These are phyloP conservation scores for Agrotis ipsilon DNA, from an alignment of 2,888 invertebrate genomes.

Conservation along the genomic window DNA sequence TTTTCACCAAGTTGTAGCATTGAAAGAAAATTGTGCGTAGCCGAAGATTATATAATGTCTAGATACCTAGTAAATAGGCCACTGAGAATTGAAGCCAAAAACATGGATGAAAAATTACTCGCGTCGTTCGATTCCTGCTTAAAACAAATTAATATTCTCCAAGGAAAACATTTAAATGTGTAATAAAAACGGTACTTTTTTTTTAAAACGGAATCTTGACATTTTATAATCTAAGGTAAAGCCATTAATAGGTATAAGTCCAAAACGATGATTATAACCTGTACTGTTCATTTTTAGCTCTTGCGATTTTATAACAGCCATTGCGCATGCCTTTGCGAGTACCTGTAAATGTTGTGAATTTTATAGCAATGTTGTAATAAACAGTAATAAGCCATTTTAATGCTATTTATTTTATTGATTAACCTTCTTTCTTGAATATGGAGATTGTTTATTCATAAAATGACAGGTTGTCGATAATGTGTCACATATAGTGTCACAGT, in stretches of 20 bases:
- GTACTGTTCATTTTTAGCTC: slow-evolving; percentile 5
- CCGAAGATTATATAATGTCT: too few relatives aligned
- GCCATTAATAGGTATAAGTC: too few relatives aligned
- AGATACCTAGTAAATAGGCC: too few relatives aligned
- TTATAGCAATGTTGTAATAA: slow-evolving; percentile 31
- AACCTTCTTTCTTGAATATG: slow-evolving; percentile 9
- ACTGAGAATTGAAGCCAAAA: too few relatives aligned
- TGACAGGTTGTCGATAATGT: slow-evolving; percentile 18
- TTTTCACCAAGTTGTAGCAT: not conserved
- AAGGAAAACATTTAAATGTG: too few relatives aligned
- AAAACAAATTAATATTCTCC: too few relatives aligned
- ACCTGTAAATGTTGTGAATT: slow-evolving; percentile 14
- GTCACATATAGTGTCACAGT: not conserved
- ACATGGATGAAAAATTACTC: too few relatives aligned
- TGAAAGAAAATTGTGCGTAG: not conserved
- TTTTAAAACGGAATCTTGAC: too few relatives aligned
- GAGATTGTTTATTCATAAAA: slow-evolving; percentile 5
- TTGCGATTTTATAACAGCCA: slow-evolving; percentile 16
- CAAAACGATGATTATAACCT: not conserved
- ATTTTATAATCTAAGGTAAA: too few relatives aligned
- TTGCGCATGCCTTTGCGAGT: slow-evolving; percentile 13
- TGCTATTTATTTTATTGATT: slow-evolving; percentile 18
- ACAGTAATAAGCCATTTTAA: slow-evolving; percentile 8
- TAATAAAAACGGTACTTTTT: too few relatives aligned
- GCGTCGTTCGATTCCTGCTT: too few relatives aligned